phyloP scores from a whole-genome alignment of 2,888 invertebrate genomes.

The Phortica okadai region DNA sequence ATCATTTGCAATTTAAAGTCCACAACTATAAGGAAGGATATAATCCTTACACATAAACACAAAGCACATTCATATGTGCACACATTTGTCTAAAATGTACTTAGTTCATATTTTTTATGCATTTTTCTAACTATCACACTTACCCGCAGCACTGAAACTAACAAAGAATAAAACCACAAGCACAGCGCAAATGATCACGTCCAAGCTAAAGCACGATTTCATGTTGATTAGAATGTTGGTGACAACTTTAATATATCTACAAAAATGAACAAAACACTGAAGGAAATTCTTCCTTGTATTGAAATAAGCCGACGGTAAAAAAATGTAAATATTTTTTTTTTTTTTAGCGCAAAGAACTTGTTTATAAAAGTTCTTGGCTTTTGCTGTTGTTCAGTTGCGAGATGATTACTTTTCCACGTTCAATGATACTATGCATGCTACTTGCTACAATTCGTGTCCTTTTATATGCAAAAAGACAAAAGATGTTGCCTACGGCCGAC shows the following conservation, averaged over 20 bases:
- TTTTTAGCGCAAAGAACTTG: not conserved
- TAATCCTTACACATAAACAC: too few relatives aligned
- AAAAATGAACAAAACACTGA: not conserved
- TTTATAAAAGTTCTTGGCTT: not conserved
- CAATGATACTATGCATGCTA: slow-evolving; percentile 66
- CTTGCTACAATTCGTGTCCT: slow-evolving; percentile 62
- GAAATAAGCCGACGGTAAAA: not conserved
- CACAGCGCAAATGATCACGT: slow-evolving; percentile 59
- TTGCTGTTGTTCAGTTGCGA: slow-evolving; percentile 20
- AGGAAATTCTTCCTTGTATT: not conserved
- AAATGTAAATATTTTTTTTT: slow-evolving; percentile 29
- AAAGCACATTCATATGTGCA: too few relatives aligned
- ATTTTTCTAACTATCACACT: slow-evolving; percentile 46
- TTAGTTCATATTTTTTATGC: too few relatives aligned
- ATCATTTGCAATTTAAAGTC: too few relatives aligned
- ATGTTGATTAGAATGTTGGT: slow-evolving; percentile 50
- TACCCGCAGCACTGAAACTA: slow-evolving; percentile 68
- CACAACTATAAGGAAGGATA: too few relatives aligned
- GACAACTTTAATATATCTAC: too few relatives aligned
- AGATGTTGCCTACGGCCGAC: slow-evolving; percentile 55
- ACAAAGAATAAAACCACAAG: slow-evolving; percentile 57
- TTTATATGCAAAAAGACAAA: slow-evolving; percentile 69
- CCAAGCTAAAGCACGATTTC: slow-evolving; percentile 64
- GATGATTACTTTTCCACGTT: slow-evolving; percentile 58
- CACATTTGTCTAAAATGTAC: too few relatives aligned